phyloP scores from a whole-genome alignment of 2,888 invertebrate genomes.

The Metallyticus violacea region DNA sequence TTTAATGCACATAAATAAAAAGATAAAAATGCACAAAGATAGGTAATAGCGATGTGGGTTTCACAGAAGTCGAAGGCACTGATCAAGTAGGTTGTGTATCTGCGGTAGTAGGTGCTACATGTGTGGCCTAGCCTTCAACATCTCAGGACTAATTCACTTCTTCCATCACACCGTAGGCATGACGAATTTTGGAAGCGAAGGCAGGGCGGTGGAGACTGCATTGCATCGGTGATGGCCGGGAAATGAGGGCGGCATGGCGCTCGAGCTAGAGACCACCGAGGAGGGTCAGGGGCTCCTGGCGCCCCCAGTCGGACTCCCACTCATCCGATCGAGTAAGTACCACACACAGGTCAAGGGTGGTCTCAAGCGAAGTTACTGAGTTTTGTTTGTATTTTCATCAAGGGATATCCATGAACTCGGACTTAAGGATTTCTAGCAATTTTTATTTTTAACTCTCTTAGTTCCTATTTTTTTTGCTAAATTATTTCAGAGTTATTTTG shows the following conservation, averaged over 20 bases:
- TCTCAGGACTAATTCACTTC: neutral
- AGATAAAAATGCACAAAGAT: too few species aligned
- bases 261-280: slow-evolving; percentile 23
- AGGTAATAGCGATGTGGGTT: too few species aligned
- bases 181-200: neutral
- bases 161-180: neutral
- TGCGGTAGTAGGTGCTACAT: too few species aligned
- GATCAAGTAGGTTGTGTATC: too few species aligned
- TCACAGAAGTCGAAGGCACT: too few species aligned
- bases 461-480: neutral
- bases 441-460: too few species aligned
- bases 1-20: too few species aligned
- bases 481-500: too few species aligned
- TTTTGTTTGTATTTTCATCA: neutral
- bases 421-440: neutral
- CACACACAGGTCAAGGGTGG: neutral
- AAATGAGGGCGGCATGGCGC: neutral
- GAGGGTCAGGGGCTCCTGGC: slow-evolving; percentile 27
- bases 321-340: slow-evolving; percentile 16
- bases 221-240: neutral
- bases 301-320: slow-evolving; percentile 6
- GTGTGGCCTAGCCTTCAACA: too few species aligned
- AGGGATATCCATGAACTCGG: neutral
- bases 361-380: neutral
- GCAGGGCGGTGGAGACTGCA: neutral